Base-by-base conservation (phyloP, 2,888 invertebrate species). In the Mantis religiosa region DNA sequence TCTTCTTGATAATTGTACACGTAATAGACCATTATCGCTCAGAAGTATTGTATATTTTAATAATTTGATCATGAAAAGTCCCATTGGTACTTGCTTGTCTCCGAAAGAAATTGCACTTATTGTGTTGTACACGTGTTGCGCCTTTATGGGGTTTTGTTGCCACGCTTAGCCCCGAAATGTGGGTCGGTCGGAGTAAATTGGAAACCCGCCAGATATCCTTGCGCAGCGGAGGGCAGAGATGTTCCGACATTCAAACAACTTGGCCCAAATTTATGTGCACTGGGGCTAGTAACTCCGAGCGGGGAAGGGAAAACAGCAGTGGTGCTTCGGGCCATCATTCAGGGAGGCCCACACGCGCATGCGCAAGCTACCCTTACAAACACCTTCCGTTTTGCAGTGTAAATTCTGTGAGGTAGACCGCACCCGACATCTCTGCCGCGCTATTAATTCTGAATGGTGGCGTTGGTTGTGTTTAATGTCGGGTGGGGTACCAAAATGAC, bases 201-300 rank as follows among this genome's bases (percentile, higher is more conserved):
- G 89, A 89, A 89, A 89, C 41, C 47, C 88, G 89, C 89, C 89
- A 89, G 89, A 54, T 87, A 83, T 84, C 85, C 30, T 85, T 54
- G 85, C 87, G 41, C 41, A 41, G 54, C 54, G 54, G 20, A 71
- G 54, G 83, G 30, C 87, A 28, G 84, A 41, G 88, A 85, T 89
- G 89, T 89, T 89, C 88, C 87, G 89, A 82, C 89, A 88, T 89
- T 89, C 89, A 88, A 89, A 89, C 89, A 89, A 89, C 89, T 89
- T 88, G 88, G 71, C 89, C 88, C 88, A 86, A 89, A 89, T 89
- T 89, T 89, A 89, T 89, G 89, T 88, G 84, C 87, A 83, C 85
- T 85, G 85, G 88, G 85, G 71, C 89, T 88, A 89, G 85, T 89
- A 89, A 89, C 89, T 89, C 89, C 86, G 34, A 28, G 82, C 83